phyloP scores from a whole-genome alignment of 1,140 invertebrate species.

The Eriosoma lanigerum region DNA sequence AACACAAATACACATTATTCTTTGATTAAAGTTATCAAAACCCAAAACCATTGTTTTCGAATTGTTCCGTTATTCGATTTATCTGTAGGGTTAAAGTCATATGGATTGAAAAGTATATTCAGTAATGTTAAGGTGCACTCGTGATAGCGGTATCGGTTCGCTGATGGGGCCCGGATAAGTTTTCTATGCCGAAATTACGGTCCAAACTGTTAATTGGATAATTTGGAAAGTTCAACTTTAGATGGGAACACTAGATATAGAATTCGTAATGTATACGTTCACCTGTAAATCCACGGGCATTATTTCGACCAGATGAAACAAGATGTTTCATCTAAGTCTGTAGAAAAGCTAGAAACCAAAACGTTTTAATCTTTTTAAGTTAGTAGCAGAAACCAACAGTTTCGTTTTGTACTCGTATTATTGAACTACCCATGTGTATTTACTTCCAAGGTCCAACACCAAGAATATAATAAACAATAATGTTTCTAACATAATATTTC shows the following conservation, averaged over 20 bases:
- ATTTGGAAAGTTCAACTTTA: neutral
- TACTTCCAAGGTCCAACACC: too few species aligned
- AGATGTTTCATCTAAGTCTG: neutral
- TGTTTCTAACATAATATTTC: too few species aligned
- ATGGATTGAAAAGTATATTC: neutral
- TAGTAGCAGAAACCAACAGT: neutral
- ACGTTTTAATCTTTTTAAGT: neutral
- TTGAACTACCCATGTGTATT: too few species aligned
- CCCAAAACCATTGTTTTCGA: neutral
- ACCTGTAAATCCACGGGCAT: neutral
- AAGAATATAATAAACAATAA: too few species aligned
- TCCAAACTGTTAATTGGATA: slow-evolving; percentile 4
- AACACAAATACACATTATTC: neutral
- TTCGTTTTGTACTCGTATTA: too few species aligned
- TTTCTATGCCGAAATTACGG: neutral
- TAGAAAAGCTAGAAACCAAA: neutral
- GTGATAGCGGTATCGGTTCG: neutral
- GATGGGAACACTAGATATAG: neutral
- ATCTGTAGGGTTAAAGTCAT: neutral
- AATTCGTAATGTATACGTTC: neutral
- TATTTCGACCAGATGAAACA: neutral
- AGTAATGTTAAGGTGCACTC: neutral
- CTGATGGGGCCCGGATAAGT: neutral
- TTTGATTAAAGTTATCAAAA: neutral
- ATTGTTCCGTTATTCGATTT: neutral